Base-by-base conservation (phyloP, 1,140 invertebrate genomes). In the Campoletis sonorensis region DNA sequence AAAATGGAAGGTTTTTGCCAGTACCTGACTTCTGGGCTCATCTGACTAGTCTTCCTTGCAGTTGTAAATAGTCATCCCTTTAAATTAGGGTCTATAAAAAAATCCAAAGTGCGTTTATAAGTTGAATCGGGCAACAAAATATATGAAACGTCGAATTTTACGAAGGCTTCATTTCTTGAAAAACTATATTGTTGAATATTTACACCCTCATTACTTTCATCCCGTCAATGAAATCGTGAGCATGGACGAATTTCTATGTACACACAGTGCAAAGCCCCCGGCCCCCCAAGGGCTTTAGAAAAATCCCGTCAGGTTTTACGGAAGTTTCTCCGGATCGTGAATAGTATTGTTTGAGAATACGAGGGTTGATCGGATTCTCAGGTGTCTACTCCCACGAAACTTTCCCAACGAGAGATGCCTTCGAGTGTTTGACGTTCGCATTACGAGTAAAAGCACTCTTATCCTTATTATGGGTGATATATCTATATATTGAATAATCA, bases 351-450 rank as follows among this genome's bases (percentile, higher is more conserved):
- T 45, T n/a, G 40, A 30, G 70, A n/a, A 16, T 23, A 37, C 70
- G 72, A 72, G 64, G 58, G 27, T 78, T 64, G 76, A 64, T 75
- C 61, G 68, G 49, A 49, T 80, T 82, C 79, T 91, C 90, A 91
- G 89, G 89, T 91, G 89, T 88, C 83, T 83, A 85, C 82, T 91
- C 88, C 85, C 89, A 89, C 85, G 84, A 82, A 76, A 81, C 58
- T 78, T 54, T 71, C 77, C 72, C 58, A 27, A 58, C 51, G 68
- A 68, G 77, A 83, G 84, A 81, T 84, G 71, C n/a, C n/a, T 79
- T 77, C 81, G 82, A 91, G 85, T 91, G 88, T 91, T 91, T 91
- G 88, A 88, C 85, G 83, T 89, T 87, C 80, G 90, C 84, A 90
- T 91, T 90, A 91, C 86, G 80, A 21, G 73, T 79, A 85, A 89